A percentile compares a stretch with the other conserved stretches of the same genome.
Conservation (phyloP, 2,888 invertebrate genomes). For the Zeuzera pyrina region DNA sequence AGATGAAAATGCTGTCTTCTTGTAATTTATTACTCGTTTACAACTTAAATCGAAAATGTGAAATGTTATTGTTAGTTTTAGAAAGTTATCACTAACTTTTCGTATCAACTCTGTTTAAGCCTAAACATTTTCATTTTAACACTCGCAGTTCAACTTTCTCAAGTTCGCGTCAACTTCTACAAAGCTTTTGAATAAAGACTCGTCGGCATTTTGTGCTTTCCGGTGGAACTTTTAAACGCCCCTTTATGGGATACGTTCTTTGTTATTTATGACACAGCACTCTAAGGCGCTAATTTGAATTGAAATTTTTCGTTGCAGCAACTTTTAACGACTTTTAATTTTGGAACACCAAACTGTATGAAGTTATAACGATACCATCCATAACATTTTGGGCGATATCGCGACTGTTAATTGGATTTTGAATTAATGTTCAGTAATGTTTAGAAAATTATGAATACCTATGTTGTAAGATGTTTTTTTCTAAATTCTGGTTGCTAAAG, state of each 20-base stretch:
- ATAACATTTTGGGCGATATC: too few relatives aligned
- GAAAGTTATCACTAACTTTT: constrained; percentile 21
- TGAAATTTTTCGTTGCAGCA: not conserved
- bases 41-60: constrained; percentile 22
- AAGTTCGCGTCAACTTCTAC: constrained; percentile 36
- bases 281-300: constrained; percentile 1
- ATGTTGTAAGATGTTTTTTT: too few relatives aligned
- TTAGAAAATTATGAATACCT: too few relatives aligned
- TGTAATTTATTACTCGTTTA: constrained; percentile 11
- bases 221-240: constrained; percentile 29
- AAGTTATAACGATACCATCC: too few relatives aligned
- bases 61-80: constrained; percentile 7
- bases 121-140: constrained; percentile 45
- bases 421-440: too few relatives aligned
- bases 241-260: constrained; percentile 20
- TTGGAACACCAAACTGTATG: not conserved
- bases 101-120: constrained; percentile 27
- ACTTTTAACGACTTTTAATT: not conserved
- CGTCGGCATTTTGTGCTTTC: constrained; percentile 34
- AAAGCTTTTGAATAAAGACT: constrained; percentile 46
- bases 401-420: too few relatives aligned
- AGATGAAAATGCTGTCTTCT: constrained; percentile 1
- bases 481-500: too few relatives aligned
- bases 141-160: constrained; percentile 26
- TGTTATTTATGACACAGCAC: constrained; percentile 11